phyloP scores from a whole-genome alignment of 2,113 vertebrate genomes.

The Antechinus stuartii region DNA sequence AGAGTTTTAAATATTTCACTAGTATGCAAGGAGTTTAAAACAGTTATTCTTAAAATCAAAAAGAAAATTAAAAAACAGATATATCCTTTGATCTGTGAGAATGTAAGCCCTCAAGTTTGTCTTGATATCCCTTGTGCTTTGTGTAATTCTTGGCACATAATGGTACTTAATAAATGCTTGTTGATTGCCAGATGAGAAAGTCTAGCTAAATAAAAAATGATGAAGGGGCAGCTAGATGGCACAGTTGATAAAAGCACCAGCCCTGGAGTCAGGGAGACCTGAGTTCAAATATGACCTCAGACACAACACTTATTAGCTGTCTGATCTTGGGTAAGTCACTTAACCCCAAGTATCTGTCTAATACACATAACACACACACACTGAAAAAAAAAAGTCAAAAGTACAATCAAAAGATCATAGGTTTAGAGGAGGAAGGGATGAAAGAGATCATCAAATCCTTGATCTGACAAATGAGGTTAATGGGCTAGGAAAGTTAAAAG shows the following conservation, averaged over 20 bases:
- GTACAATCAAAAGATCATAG: not conserved
- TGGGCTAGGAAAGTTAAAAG: not conserved
- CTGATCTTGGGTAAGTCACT: too few species aligned
- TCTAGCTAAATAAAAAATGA: not conserved
- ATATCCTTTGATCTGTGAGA: not conserved
- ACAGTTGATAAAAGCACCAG: too few species aligned
- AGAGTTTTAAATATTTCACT: conserved; percentile 27
- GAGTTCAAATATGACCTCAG: too few species aligned
- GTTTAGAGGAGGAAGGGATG: not conserved
- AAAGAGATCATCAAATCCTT: not conserved
- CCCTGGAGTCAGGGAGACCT: too few species aligned
- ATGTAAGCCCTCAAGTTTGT: not conserved
- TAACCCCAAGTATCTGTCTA: too few species aligned
- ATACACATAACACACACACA: too few species aligned
- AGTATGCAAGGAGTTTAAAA: conserved; percentile 1
- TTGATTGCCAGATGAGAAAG: not conserved
- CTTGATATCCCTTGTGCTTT: not conserved
- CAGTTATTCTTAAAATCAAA: not conserved
- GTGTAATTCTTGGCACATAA: not conserved
- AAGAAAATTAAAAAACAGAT: conserved; percentile 1
- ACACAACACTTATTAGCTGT: too few species aligned
- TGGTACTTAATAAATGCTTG: not conserved
- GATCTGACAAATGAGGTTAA: not conserved
- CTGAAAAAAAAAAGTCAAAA: not conserved
- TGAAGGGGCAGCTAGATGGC: not conserved